These are phyloP conservation scores for Euglossa dilemma DNA, from an alignment of 1,140 invertebrate species.

Conservation along the genomic window DNA sequence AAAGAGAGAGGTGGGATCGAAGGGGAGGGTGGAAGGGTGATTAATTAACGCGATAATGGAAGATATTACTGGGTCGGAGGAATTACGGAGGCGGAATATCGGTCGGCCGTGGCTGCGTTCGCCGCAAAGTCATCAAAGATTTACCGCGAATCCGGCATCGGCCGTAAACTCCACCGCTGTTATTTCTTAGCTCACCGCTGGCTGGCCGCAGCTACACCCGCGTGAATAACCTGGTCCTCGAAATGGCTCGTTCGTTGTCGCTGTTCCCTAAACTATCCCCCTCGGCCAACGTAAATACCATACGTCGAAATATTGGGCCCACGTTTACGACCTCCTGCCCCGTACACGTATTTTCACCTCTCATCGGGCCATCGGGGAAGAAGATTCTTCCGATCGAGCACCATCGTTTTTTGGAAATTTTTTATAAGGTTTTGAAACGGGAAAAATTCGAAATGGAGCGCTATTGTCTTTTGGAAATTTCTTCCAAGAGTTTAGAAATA, in stretches of 20 bases:
- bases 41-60: conserved; percentile 35
- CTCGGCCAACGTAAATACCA: not conserved
- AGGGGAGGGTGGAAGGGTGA: not conserved
- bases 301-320: not conserved
- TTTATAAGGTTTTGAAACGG: too few relatives aligned
- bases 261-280: not conserved
- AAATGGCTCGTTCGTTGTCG: conserved; percentile 12
- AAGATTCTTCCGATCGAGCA: too few relatives aligned
- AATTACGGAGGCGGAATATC: not conserved
- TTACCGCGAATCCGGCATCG: conserved; percentile 29
- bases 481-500: too few relatives aligned
- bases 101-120: conserved; percentile 1
- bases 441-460: too few relatives aligned
- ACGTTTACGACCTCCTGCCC: not conserved
- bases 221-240: not conserved
- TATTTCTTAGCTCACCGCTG: conserved; percentile 31
- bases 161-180: conserved; percentile 24
- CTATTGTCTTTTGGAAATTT: too few relatives aligned
- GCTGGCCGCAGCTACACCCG: conserved; percentile 5
- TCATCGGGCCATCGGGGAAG: too few relatives aligned
- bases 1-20: not conserved
- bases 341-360: too few relatives aligned
- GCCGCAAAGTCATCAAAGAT: conserved; percentile 38
- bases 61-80: not conserved
- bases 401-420: too few relatives aligned